phyloP scores from a whole-genome alignment of 2,113 vertebrate genomes.

The Sisor rabdophorus region DNA sequence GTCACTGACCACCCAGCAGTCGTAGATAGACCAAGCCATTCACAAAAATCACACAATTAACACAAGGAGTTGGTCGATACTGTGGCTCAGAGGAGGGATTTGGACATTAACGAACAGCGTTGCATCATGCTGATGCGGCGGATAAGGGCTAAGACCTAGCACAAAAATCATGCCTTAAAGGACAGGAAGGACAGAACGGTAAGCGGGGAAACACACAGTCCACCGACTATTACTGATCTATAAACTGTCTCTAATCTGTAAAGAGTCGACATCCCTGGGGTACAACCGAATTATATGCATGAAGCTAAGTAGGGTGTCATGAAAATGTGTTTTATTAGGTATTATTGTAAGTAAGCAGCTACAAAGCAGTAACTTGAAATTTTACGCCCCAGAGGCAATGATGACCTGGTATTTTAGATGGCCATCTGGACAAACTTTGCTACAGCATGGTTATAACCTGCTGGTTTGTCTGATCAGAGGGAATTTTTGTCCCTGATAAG shows the following conservation, averaged over 20 bases:
- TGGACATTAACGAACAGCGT: background rate
- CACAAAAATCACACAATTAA: slow-evolving; percentile 62
- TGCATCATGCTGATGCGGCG: background rate
- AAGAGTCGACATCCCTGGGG: too few relatives aligned
- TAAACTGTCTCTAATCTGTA: too few relatives aligned
- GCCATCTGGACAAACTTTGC: too few relatives aligned
- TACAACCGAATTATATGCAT: too few relatives aligned
- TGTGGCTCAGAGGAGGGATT: slow-evolving; percentile 2
- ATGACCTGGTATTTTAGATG: too few relatives aligned
- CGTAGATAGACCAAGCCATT: slow-evolving; percentile 60
- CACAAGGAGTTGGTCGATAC: slow-evolving; percentile 29
- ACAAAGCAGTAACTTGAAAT: background rate
- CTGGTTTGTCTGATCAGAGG: background rate
- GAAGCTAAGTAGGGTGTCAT: background rate
- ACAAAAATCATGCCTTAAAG: slow-evolving; percentile 1
- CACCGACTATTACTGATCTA: too few relatives aligned
- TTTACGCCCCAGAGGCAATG: too few relatives aligned
- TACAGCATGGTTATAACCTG: background rate
- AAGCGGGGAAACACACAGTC: too few relatives aligned
- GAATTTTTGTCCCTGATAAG: too few relatives aligned
- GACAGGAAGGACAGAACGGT: too few relatives aligned
- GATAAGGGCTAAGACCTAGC: background rate
- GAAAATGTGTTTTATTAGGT: background rate
- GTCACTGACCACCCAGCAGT: slow-evolving; percentile 90
- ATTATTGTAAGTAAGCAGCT: background rate